Conservation (phyloP, 2,797 vertebrate genomes). For the Thalassophryne amazonica region DNA sequence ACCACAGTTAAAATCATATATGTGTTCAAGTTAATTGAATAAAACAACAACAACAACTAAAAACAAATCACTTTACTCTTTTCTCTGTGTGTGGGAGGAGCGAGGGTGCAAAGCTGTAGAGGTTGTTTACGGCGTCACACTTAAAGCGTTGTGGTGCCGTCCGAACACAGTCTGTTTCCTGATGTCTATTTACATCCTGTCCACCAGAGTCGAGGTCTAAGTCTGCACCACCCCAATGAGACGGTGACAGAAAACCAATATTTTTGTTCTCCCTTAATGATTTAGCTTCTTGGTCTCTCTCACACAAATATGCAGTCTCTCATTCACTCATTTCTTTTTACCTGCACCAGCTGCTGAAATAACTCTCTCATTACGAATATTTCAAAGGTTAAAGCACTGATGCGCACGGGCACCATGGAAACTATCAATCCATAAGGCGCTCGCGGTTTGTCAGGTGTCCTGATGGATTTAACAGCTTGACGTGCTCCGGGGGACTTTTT, state of each 20-base stretch:
- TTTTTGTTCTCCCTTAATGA: slow-evolving; percentile 67
- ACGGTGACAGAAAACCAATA: slow-evolving; percentile 79
- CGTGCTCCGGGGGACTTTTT: slow-evolving; percentile 12
- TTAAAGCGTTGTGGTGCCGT: slow-evolving; percentile 13
- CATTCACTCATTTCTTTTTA: background rate
- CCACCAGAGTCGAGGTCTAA: slow-evolving; percentile 51
- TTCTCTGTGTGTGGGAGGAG: too few relatives aligned
- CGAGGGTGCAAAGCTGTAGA: too few relatives aligned
- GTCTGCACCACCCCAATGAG: slow-evolving; percentile 71
- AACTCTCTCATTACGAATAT: slow-evolving; percentile 46
- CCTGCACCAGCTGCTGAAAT: slow-evolving; percentile 1
- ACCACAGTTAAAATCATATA: too few relatives aligned
- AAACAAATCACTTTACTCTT: too few relatives aligned
- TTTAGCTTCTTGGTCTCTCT: slow-evolving; percentile 58
- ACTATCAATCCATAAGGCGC: slow-evolving; percentile 10
- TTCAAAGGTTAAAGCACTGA: slow-evolving; percentile 21
- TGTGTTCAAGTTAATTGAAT: too few relatives aligned
- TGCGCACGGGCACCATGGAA: too few relatives aligned
- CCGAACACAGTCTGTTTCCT: slow-evolving; percentile 20
- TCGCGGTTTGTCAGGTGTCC: slow-evolving; percentile 11
- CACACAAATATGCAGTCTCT: slow-evolving; percentile 7
- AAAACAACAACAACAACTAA: too few relatives aligned
- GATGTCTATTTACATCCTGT: slow-evolving; percentile 73
- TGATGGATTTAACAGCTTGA: slow-evolving; percentile 27
- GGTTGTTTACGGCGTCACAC: slow-evolving; percentile 37